These are phyloP conservation scores for Drosophila littoralis DNA, from an alignment of 1,140 invertebrate genomes.

Conservation along the genomic window DNA sequence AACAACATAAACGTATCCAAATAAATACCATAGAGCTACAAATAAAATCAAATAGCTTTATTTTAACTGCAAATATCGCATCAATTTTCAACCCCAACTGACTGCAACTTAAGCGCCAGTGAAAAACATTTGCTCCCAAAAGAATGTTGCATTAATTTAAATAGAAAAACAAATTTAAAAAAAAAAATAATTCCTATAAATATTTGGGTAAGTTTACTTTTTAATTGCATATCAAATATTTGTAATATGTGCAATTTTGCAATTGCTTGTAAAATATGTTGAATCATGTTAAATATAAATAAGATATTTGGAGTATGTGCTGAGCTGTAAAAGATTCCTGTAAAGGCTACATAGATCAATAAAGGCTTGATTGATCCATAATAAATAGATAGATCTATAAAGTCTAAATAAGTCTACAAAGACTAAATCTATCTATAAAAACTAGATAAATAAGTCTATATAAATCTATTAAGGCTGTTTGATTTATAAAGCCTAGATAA, in stretches of 20 bases:
- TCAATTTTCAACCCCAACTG: slow-evolving; percentile 5
- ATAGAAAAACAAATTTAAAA: not conserved
- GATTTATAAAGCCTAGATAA: too few relatives aligned
- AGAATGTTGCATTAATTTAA: slow-evolving; percentile 13
- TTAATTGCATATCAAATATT: slow-evolving; percentile 29
- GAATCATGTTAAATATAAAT: too few relatives aligned
- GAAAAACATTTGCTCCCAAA: slow-evolving; percentile 17
- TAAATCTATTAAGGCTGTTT: too few relatives aligned
- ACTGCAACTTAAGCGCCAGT: slow-evolving; percentile 19
- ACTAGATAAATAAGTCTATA: too few relatives aligned
- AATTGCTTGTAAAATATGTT: too few relatives aligned
- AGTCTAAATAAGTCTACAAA: too few relatives aligned
- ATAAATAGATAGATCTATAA: too few relatives aligned
- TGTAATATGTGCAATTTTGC: not conserved
- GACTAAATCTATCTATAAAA: too few relatives aligned
- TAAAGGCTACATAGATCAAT: too few relatives aligned
- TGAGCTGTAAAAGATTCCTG: too few relatives aligned
- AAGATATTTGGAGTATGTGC: too few relatives aligned
- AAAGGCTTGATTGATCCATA: too few relatives aligned
- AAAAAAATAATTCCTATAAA: slow-evolving; percentile 13
- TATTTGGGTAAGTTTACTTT: slow-evolving; percentile 38
- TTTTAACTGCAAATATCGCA: slow-evolving; percentile 36
- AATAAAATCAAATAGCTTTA: slow-evolving; percentile 34
- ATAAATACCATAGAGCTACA: slow-evolving; percentile 6
- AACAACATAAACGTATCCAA: slow-evolving; percentile 21